Percentiles rank a stretch among this genome's conserved stretches.
These are phyloP conservation scores for Zonotrichia albicollis DNA, from an alignment of 2,797 vertebrate genomes.

Conservation along the genomic window DNA sequence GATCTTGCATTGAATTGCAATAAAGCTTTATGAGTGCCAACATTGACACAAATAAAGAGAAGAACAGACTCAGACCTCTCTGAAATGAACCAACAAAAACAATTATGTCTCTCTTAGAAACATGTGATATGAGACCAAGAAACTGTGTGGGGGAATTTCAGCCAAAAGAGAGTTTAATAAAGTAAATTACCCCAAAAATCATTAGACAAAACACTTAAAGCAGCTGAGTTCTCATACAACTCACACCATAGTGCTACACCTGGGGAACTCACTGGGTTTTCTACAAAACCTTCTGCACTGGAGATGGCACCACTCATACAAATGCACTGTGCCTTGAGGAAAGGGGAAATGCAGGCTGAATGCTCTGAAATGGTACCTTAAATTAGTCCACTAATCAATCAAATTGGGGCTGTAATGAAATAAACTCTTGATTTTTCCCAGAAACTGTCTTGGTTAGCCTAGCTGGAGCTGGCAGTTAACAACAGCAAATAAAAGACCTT, in stretches of 20 bases:
- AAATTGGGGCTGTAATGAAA: background rate
- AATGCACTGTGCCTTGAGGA: background rate
- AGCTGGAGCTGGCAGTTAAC: background rate
- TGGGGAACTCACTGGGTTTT: background rate
- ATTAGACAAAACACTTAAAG: background rate
- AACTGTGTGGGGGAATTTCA: background rate
- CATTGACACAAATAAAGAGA: background rate
- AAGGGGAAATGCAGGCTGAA: background rate
- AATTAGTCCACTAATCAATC: background rate
- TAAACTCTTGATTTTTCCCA: background rate
- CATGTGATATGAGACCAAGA: fast-evolving
- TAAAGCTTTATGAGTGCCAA: background rate
- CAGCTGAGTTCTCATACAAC: background rate
- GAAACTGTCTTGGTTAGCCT: background rate
- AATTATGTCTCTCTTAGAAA: background rate
- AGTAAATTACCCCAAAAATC: background rate
- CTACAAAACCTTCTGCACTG: background rate
- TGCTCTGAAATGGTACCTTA: background rate
- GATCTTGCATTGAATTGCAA: background rate
- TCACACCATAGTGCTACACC: background rate
- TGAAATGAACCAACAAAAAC: background rate
- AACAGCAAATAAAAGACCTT: background rate
- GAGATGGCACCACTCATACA: background rate
- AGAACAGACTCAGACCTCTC: background rate
- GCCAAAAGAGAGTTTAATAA: background rate